These are phyloP conservation scores for Barnardius zonarius DNA, from an alignment of 2,113 vertebrate genomes.

Conservation along the genomic window DNA sequence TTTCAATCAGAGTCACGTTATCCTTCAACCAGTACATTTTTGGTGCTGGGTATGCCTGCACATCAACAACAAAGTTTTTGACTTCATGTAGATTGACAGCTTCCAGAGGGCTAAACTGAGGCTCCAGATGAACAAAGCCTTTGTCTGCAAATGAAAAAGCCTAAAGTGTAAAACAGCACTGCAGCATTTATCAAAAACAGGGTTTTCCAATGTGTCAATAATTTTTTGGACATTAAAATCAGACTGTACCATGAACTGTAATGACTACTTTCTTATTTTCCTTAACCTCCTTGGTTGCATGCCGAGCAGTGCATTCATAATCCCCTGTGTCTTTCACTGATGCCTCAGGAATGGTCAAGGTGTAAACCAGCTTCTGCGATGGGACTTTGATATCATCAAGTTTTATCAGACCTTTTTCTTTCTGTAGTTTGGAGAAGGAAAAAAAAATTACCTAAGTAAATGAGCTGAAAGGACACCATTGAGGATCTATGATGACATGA, in stretches of 20 bases:
- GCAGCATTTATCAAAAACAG: background rate
- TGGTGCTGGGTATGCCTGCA: slow-evolving; percentile 84
- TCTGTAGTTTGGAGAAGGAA: slow-evolving; percentile 60
- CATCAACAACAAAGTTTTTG: slow-evolving; percentile 82
- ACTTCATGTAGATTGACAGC: slow-evolving; percentile 89
- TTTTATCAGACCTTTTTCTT: slow-evolving; percentile 71
- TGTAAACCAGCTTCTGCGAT: slow-evolving; percentile 80
- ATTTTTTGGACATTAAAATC: slow-evolving; percentile 12
- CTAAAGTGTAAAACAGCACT: background rate
- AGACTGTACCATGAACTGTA: slow-evolving; percentile 84
- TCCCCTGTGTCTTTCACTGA: slow-evolving; percentile 90
- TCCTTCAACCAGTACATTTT: slow-evolving; percentile 91
- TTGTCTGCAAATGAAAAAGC: slow-evolving; percentile 77
- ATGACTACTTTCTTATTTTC: slow-evolving; percentile 85
- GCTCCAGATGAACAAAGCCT: slow-evolving; percentile 82
- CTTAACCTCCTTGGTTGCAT: slow-evolving; percentile 82
- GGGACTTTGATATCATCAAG: slow-evolving; percentile 79
- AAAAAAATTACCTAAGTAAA: background rate
- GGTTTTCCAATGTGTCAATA: background rate
- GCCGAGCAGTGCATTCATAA: slow-evolving; percentile 89
- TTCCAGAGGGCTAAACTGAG: slow-evolving; percentile 80
- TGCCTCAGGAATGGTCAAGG: slow-evolving; percentile 84
- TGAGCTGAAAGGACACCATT: background rate
- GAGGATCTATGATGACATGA: background rate
- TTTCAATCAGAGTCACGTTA: slow-evolving; percentile 82